phyloP scores from a whole-genome alignment of 2,888 invertebrate genomes.

The Minunthozetes semirufus region DNA sequence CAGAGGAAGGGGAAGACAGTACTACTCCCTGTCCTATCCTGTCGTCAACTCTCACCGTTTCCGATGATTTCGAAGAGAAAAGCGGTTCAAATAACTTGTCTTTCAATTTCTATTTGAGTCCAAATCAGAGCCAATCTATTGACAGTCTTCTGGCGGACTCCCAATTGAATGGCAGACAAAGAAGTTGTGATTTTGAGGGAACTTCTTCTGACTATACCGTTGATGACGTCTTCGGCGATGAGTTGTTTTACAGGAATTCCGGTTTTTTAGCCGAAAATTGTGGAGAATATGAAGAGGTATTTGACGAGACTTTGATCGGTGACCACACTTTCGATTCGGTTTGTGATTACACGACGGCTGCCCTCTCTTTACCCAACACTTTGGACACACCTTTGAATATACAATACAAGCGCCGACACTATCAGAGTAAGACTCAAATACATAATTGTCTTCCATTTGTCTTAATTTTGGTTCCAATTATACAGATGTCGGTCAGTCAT shows the following conservation, averaged over 20 bases:
- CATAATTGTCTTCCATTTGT: too few species aligned
- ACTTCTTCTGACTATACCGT: not conserved
- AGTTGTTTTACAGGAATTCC: not conserved
- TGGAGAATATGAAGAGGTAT: not conserved
- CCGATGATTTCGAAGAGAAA: constrained; percentile 8
- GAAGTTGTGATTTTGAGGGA: not conserved
- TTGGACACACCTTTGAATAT: not conserved
- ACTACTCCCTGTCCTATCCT: not conserved
- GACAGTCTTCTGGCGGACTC: too few species aligned
- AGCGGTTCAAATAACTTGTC: constrained; percentile 7
- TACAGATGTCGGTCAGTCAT: too few species aligned
- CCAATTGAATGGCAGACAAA: not conserved
- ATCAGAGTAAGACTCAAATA: too few species aligned
- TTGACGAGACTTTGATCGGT: constrained; percentile 2
- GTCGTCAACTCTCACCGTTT: not conserved
- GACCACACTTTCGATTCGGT: too few species aligned
- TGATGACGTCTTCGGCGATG: not conserved
- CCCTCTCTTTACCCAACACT: too few species aligned
- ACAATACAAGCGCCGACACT: not conserved
- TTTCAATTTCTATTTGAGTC: constrained; percentile 20
- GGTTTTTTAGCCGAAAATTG: not conserved
- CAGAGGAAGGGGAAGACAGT: not conserved
- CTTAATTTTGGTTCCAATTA: too few species aligned
- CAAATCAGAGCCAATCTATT: too few species aligned
- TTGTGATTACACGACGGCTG: too few species aligned